phyloP scores from a whole-genome alignment of 2,113 vertebrate genomes.

The Sarotherodon lohbergeri region DNA sequence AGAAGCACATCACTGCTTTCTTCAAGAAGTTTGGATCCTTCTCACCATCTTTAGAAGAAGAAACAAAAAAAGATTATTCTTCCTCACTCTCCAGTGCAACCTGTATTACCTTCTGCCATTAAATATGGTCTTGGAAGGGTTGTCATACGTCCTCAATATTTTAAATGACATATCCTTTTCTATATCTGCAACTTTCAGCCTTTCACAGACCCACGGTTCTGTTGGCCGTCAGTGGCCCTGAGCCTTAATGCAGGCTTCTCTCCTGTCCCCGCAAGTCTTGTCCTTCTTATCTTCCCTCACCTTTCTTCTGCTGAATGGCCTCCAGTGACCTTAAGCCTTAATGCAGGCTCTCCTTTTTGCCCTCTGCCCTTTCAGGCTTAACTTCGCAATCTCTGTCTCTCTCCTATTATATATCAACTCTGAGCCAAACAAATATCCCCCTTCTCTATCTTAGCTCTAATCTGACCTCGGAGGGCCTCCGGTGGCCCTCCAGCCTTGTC shows the following conservation, averaged over 20 bases:
- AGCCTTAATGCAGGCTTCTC: not conserved
- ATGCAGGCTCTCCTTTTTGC: not conserved
- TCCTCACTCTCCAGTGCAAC: not conserved
- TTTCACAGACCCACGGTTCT: not conserved
- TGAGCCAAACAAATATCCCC: too few relatives aligned
- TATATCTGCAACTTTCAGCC: not conserved
- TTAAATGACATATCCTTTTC: not conserved
- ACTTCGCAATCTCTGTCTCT: too few relatives aligned
- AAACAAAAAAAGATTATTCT: too few relatives aligned
- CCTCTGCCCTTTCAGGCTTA: not conserved
- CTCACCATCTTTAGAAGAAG: too few relatives aligned
- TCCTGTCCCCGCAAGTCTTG: not conserved
- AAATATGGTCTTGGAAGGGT: not conserved
- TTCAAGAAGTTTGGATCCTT: conserved; percentile 45
- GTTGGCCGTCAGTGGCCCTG: not conserved
- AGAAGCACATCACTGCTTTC: conserved; percentile 81
- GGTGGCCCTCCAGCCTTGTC: too few relatives aligned
- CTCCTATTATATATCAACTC: too few relatives aligned
- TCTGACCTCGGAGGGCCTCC: too few relatives aligned
- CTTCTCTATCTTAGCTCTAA: too few relatives aligned
- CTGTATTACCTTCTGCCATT: not conserved
- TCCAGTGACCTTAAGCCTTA: not conserved
- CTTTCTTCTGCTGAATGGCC: not conserved
- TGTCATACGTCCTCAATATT: not conserved
- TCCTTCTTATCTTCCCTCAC: not conserved